phyloP scores from a whole-genome alignment of 2,797 vertebrate species.

The Falco cherrug region DNA sequence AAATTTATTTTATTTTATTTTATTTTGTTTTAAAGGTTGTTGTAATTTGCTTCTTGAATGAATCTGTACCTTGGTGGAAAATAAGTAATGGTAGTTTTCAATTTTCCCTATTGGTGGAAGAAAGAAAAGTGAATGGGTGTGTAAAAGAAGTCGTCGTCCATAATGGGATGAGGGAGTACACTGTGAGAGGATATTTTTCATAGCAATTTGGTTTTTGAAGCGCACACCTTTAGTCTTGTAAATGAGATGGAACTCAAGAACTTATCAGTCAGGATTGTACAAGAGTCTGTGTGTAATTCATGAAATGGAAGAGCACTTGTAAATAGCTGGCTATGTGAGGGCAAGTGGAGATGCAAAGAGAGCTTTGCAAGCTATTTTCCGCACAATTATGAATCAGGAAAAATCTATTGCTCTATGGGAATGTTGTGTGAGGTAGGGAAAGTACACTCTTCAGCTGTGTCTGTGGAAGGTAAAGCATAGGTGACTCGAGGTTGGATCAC shows the following conservation, averaged over 20 bases:
- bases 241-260: neutral
- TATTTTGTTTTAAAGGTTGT: neutral
- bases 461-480: neutral
- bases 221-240: neutral
- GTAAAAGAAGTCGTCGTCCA: neutral
- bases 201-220: neutral
- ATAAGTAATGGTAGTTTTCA: neutral
- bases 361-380: neutral
- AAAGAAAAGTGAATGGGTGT: neutral
- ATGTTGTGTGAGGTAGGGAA: neutral
- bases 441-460: neutral
- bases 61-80: neutral
- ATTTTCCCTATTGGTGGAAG: neutral
- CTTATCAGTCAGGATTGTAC: neutral
- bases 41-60: neutral
- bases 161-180: neutral
- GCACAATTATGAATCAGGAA: neutral
- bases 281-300: neutral
- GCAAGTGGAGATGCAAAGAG: neutral
- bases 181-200: neutral
- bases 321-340: neutral
- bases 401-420: neutral
- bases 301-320: neutral
- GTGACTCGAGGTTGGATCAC: neutral
- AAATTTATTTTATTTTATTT: neutral